phyloP scores from a whole-genome alignment of 2,797 vertebrate species.

The Tangara arthus region DNA sequence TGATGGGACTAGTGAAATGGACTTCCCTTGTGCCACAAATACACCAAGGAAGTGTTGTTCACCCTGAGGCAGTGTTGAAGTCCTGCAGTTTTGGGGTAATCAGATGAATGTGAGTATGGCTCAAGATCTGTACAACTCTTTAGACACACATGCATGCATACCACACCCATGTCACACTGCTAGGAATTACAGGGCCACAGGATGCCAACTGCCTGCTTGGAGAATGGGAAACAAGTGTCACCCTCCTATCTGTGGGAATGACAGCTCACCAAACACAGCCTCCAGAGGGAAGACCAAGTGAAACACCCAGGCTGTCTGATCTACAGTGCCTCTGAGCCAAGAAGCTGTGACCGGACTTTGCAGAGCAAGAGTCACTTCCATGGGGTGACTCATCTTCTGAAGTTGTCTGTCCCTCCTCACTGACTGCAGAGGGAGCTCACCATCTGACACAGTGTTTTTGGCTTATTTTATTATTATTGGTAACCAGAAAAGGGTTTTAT shows the following conservation, averaged over 20 bases:
- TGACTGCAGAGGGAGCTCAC: background rate
- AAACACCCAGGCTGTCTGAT: background rate
- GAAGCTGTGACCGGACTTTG: rapidly evolving
- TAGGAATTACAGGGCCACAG: background rate
- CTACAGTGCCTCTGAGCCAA: background rate
- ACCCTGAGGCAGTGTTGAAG: background rate
- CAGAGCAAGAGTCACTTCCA: background rate
- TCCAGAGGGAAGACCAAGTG: background rate
- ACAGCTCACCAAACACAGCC: background rate
- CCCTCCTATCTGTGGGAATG: background rate
- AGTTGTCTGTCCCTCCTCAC: background rate
- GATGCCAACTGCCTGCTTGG: background rate
- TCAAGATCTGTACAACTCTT: background rate
- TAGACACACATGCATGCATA: too few relatives aligned
- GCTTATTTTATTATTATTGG: background rate
- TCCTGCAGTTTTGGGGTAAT: background rate
- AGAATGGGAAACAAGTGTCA: background rate
- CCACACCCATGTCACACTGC: background rate
- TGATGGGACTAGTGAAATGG: background rate
- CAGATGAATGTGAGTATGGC: background rate
- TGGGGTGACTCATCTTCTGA: background rate
- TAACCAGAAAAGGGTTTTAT: background rate
- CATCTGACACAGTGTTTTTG: background rate
- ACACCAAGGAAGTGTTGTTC: background rate
- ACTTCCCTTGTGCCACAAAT: background rate